These are phyloP conservation scores for Eumeta japonica DNA, from an alignment of 1,140 invertebrate genomes.

Conservation along the genomic window DNA sequence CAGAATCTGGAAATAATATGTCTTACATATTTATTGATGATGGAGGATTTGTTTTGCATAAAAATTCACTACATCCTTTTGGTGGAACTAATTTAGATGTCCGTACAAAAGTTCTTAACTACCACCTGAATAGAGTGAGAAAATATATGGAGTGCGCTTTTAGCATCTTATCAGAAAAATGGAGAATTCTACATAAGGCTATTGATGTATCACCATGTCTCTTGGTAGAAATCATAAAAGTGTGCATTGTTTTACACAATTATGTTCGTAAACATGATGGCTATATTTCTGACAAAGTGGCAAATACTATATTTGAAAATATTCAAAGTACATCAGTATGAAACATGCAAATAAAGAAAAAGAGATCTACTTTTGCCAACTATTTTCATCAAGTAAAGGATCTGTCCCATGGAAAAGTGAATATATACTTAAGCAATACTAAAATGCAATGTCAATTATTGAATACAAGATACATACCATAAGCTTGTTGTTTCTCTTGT, in stretches of 20 bases:
- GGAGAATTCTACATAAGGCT: too few species aligned
- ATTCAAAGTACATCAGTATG: too few species aligned
- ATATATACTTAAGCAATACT: conserved; percentile 2
- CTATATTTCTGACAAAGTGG: too few species aligned
- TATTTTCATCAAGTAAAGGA: not conserved
- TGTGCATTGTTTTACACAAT: too few species aligned
- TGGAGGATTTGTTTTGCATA: conserved; percentile 8
- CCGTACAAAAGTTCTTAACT: conserved; percentile 9
- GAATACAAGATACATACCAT: conserved; percentile 8
- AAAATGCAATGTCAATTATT: not conserved
- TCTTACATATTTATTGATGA: conserved; percentile 10
- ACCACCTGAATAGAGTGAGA: conserved; percentile 6
- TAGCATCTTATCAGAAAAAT: conserved; percentile 9
- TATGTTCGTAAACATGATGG: too few species aligned
- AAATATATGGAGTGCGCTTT: conserved; percentile 8
- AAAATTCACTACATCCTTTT: conserved; percentile 7
- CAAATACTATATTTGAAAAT: too few species aligned
- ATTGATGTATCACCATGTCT: too few species aligned
- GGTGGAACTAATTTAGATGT: conserved; percentile 7
- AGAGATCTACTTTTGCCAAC: not conserved
- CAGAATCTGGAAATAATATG: conserved; percentile 10
- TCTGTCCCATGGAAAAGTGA: conserved; percentile 1
- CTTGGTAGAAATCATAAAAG: too few species aligned
- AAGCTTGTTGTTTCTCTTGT: conserved; percentile 9
- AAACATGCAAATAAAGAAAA: too few species aligned